Evolutionary conservation across 2,797 vertebrate species (phyloP).

Genomic region (Coregonus sp.): DNA sequence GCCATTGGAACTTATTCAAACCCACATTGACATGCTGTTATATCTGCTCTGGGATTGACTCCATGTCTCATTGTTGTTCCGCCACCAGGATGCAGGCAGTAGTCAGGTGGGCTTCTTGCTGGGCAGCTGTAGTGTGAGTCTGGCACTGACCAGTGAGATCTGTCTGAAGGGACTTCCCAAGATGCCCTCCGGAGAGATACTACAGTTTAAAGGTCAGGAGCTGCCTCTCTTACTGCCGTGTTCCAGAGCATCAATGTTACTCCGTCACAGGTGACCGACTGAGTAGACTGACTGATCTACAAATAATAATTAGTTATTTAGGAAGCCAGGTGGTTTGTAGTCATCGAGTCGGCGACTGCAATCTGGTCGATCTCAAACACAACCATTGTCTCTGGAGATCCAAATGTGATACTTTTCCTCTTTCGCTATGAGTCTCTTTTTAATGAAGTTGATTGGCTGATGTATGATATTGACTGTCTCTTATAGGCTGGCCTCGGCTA

Average conservation of each 20-base stretch:
- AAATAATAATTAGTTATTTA: background rate
- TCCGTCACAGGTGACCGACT: slow-evolving; percentile 64
- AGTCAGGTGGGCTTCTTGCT: slow-evolving; percentile 97
- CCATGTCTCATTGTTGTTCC: slow-evolving; percentile 7
- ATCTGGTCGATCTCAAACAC: background rate
- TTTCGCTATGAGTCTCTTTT: background rate
- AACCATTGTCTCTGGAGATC: background rate
- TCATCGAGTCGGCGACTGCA: background rate
- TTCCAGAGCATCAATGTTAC: slow-evolving; percentile 70
- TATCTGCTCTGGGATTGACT: background rate
- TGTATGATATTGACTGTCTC: slow-evolving; percentile 16
- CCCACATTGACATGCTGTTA: background rate
- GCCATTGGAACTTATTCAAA: background rate
- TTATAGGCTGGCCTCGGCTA: slow-evolving; percentile 92
- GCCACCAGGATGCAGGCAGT: slow-evolving; percentile 88
- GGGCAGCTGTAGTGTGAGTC: slow-evolving; percentile 91
- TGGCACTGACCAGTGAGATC: slow-evolving; percentile 96
- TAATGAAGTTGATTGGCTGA: background rate
- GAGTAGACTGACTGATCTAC: slow-evolving; percentile 50
- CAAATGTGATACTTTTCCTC: background rate
- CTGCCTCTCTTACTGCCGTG: background rate
- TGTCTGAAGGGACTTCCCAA: slow-evolving; percentile 97
- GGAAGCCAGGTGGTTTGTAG: background rate
- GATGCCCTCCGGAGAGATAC: slow-evolving; percentile 95
- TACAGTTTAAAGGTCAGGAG: slow-evolving; percentile 92